Percentiles rank a stretch among this genome's conserved stretches.
phyloP scores from a whole-genome alignment of 2,797 vertebrate species.

The Enteromius thamalakanensis region DNA sequence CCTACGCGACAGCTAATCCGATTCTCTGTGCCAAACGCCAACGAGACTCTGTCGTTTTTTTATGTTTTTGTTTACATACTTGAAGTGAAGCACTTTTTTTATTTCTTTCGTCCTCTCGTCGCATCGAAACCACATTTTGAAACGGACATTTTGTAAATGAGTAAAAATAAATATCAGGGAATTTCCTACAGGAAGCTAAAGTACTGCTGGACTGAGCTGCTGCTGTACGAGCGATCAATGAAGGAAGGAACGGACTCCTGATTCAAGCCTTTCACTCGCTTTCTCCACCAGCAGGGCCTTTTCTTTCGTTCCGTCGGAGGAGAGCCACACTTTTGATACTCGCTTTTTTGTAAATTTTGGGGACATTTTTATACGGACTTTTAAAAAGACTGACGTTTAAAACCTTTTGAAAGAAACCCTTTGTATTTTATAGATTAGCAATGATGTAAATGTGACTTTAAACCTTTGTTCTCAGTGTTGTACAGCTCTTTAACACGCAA shows the following conservation, averaged over 20 bases:
- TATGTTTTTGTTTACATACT: conserved; percentile 78
- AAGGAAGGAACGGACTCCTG: not conserved
- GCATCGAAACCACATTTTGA: not conserved
- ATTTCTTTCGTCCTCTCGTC: conserved; percentile 51
- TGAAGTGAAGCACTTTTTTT: conserved; percentile 82
- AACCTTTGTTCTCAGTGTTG: conserved; percentile 65
- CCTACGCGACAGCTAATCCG: conserved; percentile 43
- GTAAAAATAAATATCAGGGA: conserved; percentile 70
- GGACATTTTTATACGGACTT: conserved; percentile 68
- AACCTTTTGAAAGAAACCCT: conserved; percentile 64
- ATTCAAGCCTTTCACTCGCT: conserved; percentile 23
- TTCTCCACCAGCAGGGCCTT: conserved; percentile 55
- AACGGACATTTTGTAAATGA: not conserved
- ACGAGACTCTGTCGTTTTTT: conserved; percentile 45
- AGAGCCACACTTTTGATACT: conserved; percentile 63
- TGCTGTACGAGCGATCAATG: not conserved
- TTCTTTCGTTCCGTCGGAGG: conserved; percentile 33
- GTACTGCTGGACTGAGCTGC: not conserved
- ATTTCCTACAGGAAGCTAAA: conserved; percentile 52
- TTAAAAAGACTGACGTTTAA: conserved; percentile 59
- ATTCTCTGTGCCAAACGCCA: not conserved
- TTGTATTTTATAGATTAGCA: conserved; percentile 78
- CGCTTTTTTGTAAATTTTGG: conserved; percentile 60
- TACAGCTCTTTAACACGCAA: conserved; percentile 62
- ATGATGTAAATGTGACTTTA: conserved; percentile 25